Conservation (phyloP, 2,113 vertebrate species). For the Phylloscopus whistleri region DNA sequence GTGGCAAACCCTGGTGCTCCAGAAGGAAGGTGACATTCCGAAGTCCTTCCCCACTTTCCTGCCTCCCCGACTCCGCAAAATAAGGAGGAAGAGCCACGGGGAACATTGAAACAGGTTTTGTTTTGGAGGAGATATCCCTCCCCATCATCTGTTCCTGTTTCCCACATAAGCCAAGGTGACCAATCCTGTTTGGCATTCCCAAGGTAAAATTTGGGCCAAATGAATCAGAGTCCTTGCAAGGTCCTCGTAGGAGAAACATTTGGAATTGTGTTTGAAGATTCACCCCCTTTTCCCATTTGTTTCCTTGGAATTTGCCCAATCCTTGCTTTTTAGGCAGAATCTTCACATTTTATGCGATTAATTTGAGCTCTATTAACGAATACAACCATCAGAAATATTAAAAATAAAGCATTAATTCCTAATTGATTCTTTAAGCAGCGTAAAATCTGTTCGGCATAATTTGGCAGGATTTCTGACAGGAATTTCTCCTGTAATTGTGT, state of each 20-base stretch:
- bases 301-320: background rate
- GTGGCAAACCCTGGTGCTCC: rapidly evolving
- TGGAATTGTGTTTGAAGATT: background rate
- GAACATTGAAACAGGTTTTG: background rate
- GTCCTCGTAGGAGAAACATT: background rate
- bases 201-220: background rate
- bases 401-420: background rate
- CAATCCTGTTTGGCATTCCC: background rate
- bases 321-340: background rate
- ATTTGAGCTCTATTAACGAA: background rate
- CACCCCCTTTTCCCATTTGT: rapidly evolving
- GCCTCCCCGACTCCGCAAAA: background rate
- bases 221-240: rapidly evolving
- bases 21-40: background rate
- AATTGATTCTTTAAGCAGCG: background rate
- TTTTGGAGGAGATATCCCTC: background rate
- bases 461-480: background rate
- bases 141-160: background rate
- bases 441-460: background rate
- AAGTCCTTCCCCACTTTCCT: background rate
- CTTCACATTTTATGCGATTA: background rate
- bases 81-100: background rate
- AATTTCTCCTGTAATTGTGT: background rate
- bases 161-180: background rate
- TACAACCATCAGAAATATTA: background rate